Evolutionary conservation across 2,888 invertebrate genomes (phyloP).

Genomic region (Elysia crispata): DNA sequence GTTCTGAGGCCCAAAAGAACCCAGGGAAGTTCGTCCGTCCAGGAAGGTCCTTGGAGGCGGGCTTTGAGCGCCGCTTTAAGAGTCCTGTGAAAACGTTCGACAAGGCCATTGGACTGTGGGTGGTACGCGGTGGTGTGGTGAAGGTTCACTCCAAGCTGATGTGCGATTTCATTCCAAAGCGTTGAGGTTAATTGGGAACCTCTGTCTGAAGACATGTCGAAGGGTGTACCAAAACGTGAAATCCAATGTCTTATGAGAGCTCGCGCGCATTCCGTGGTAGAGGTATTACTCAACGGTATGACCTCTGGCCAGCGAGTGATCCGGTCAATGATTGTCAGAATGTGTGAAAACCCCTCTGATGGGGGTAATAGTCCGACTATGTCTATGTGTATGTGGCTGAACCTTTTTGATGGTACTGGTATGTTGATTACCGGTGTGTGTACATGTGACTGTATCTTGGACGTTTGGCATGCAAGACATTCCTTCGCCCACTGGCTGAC

Average conservation of each 20-base stretch:
- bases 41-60: slow-evolving; percentile 7
- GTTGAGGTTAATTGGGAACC: slow-evolving; percentile 1
- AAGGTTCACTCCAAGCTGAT: background rate
- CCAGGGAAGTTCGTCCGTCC: slow-evolving; percentile 24
- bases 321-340: background rate
- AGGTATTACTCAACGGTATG: background rate
- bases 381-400: background rate
- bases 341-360: background rate
- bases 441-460: background rate
- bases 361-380: background rate
- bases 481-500: background rate
- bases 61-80: slow-evolving; percentile 26
- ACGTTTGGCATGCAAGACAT: background rate
- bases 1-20: slow-evolving; percentile 20
- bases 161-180: slow-evolving; percentile 22
- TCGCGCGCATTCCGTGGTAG: background rate
- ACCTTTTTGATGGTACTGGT: background rate
- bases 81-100: slow-evolving; percentile 23
- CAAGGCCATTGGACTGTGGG: slow-evolving; percentile 22
- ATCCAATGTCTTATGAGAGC: background rate
- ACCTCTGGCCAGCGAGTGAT: background rate
- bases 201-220: background rate
- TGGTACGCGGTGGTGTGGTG: slow-evolving; percentile 17
- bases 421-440: background rate
- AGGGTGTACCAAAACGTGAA: background rate